Evolutionary conservation across 1,140 invertebrate species (phyloP), one percentile per base, ranked within the genome.

Genomic region (Pseudomyrmex concolor): DNA sequence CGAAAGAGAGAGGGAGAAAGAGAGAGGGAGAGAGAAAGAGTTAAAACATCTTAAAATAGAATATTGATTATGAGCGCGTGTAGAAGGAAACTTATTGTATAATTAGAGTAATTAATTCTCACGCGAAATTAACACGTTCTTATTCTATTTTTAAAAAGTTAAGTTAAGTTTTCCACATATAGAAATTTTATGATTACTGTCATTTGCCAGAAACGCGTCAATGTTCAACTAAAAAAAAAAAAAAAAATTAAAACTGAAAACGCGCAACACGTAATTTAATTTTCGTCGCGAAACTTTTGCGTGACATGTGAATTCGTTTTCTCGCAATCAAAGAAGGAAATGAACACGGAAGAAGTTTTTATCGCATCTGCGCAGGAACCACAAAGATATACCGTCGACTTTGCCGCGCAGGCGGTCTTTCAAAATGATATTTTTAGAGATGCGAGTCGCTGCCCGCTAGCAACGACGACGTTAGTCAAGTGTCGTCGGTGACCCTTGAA

Each of bases 371-470:
- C 88, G 86, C 87, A 54, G 15, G 22, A 48, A 17, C n/a, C 25
- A 43, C 57, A 48, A 73, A 62, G 54, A 71, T 48, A 45, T 48
- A 76, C 17, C 67, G 62, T 19, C 64, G 60, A 54, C 57, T 67
- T 81, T 55, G 86, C 34, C 5, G 34, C 86, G 84, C 87, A 84
- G 82, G 84, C 88, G 87, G 87, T 89, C 86, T 89, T 89, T 86
- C 82, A 82, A 84, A 88, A 89, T 34, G 84, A 9, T 89, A 89
- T 89, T 89, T 89, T 89, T 89, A 89, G 88, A 89, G 85, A 78
- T 80, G 72, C 66, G 72, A 89, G 87, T 84, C 77, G 82, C 81
- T 84, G 84, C 78, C 73, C 82, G 84, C 74, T 66, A 86, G 64
- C 63, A 48, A 59, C 80, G 57, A 59, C 71, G 55, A 70, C 66